Percentiles rank a stretch among this genome's conserved stretches.
These are phyloP conservation scores for Nomada fucata DNA, from an alignment of 2,888 invertebrate genomes.

Conservation along the genomic window DNA sequence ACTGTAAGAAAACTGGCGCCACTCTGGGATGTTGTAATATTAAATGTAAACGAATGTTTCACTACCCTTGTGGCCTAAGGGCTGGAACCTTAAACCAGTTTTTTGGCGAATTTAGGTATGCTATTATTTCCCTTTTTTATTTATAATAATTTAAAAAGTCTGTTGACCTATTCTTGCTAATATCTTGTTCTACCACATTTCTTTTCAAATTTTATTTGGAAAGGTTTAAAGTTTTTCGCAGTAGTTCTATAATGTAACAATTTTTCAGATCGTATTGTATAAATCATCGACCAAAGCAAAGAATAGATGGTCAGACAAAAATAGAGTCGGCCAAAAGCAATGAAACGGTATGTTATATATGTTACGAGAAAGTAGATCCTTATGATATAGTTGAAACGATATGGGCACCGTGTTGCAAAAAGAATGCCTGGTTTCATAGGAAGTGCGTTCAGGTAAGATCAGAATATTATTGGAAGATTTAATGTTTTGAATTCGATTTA, in stretches of 20 bases:
- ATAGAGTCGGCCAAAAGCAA: conserved; percentile 70
- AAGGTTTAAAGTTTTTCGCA: no score
- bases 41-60: conserved; percentile 89
- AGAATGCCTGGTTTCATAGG: conserved; percentile 91
- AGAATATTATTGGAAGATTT: not conserved
- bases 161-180: no score
- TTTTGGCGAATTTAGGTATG: conserved; percentile 86
- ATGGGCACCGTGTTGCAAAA: conserved; percentile 91
- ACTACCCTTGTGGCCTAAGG: conserved; percentile 90
- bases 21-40: conserved; percentile 89
- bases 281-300: conserved; percentile 86
- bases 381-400: conserved; percentile 85
- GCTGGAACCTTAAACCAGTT: conserved; percentile 88
- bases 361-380: conserved; percentile 87
- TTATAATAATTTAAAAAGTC: no score
- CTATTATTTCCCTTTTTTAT: not conserved
- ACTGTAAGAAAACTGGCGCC: conserved; percentile 88
- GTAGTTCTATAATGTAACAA: not conserved
- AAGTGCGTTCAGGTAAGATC: conserved; percentile 88
- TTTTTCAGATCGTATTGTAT: conserved; percentile 87
- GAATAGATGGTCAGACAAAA: conserved; percentile 80
- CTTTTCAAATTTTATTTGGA: no score
- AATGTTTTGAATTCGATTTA: conserved; percentile 1
- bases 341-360: conserved; percentile 87
- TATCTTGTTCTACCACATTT: no score